phyloP scores from a whole-genome alignment of 2,888 invertebrate genomes.

The Piscicola geometra region DNA sequence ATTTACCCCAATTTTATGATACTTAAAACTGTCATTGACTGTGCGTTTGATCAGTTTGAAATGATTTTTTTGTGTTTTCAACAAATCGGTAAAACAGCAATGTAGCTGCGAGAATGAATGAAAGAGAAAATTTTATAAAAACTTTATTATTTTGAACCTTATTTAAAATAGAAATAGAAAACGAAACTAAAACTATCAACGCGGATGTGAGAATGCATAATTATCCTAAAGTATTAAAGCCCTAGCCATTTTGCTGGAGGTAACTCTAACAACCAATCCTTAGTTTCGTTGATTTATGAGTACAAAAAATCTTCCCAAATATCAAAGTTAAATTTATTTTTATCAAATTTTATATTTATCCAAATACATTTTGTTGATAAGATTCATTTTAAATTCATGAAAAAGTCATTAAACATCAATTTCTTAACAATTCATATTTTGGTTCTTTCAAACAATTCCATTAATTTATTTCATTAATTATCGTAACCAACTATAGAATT shows the following conservation, averaged over 20 bases:
- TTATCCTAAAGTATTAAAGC: neutral
- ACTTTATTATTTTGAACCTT: neutral
- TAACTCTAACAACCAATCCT: neutral
- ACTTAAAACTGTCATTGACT: neutral
- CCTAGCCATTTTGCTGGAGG: constrained; percentile 8
- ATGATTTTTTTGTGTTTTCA: neutral
- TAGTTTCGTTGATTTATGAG: neutral
- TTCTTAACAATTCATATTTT: too few species aligned
- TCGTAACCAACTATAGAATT: too few species aligned
- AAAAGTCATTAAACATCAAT: too few species aligned
- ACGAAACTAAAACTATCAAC: neutral
- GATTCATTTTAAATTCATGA: neutral
- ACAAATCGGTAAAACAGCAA: neutral
- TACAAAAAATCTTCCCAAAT: neutral
- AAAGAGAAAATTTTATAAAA: neutral
- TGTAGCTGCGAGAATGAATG: neutral
- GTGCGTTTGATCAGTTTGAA: neutral
- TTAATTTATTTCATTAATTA: too few species aligned
- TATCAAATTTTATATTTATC: neutral
- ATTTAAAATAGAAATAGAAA: neutral
- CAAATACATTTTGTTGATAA: neutral
- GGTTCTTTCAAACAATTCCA: too few species aligned
- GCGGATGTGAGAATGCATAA: constrained; percentile 14
- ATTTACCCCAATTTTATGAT: neutral
- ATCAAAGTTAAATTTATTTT: neutral